phyloP scores from a whole-genome alignment of 2,113 vertebrate genomes.

The Thalassarche chlororhynchos region DNA sequence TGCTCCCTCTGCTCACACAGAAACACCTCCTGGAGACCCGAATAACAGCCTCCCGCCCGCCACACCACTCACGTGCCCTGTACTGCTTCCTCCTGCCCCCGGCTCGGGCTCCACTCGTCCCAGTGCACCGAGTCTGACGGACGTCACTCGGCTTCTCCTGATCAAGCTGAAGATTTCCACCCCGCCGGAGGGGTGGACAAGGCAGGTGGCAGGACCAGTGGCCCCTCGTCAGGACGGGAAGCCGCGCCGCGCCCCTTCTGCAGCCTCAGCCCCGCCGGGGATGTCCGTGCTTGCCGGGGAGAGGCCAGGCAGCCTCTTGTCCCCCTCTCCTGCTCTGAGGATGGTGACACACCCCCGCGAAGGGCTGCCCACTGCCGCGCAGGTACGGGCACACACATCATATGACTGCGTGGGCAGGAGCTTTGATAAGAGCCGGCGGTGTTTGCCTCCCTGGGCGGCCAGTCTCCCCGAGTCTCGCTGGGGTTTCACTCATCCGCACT shows the following conservation, averaged over 20 bases:
- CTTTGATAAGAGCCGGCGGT: neutral
- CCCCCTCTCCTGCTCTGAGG: neutral
- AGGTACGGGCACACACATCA: neutral
- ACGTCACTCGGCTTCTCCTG: rapidly evolving
- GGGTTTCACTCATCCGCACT: neutral
- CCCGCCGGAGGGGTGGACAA: rapidly evolving
- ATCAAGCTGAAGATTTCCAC: neutral
- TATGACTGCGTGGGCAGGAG: neutral
- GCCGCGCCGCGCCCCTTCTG: neutral
- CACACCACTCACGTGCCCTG: neutral
- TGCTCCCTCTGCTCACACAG: neutral
- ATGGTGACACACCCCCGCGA: neutral
- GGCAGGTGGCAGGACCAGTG: rapidly evolving
- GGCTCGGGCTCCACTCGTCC: rapidly evolving
- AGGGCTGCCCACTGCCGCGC: neutral
- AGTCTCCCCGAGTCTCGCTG: rapidly evolving
- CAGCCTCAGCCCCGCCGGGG: rapidly evolving
- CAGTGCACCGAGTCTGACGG: rapidly evolving
- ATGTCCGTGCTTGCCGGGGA: neutral
- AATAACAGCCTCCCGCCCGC: neutral
- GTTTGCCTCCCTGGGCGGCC: neutral
- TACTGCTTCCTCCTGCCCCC: rapidly evolving
- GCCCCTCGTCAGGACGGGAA: neutral
- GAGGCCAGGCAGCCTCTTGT: neutral
- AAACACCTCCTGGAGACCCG: neutral